A percentile compares a stretch with the other conserved stretches of the same genome.
phyloP scores from a whole-genome alignment of 2,113 vertebrate species.

The Hemiprocne comata region DNA sequence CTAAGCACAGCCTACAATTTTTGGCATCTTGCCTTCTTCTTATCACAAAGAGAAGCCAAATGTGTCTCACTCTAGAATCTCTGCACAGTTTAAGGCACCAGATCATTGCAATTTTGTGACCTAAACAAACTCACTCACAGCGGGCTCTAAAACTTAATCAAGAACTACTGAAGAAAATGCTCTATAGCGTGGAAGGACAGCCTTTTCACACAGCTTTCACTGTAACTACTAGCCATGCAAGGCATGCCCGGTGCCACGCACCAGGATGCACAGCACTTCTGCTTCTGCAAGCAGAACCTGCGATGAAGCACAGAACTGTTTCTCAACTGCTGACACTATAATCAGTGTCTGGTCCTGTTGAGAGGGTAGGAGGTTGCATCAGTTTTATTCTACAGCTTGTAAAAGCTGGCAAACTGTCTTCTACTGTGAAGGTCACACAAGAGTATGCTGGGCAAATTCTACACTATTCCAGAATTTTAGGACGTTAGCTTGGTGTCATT shows the following conservation, averaged over 20 bases:
- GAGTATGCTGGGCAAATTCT: background rate
- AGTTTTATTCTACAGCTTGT: background rate
- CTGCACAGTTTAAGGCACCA: background rate
- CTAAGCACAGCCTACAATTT: background rate
- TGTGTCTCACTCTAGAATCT: background rate
- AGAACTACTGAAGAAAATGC: background rate
- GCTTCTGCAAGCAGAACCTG: background rate
- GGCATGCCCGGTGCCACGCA: background rate
- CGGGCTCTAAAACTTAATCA: background rate
- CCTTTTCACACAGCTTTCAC: background rate
- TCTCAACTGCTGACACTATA: background rate
- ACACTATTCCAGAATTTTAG: background rate
- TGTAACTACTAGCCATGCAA: background rate
- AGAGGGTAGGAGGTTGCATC: background rate
- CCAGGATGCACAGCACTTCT: accelerated
- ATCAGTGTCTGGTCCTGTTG: background rate
- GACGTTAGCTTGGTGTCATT: accelerated
- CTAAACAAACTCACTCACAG: background rate
- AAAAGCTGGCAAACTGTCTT: background rate
- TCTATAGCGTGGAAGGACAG: background rate
- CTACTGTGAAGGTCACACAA: background rate
- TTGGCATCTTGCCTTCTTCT: background rate
- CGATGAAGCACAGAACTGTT: accelerated
- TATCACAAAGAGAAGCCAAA: background rate
- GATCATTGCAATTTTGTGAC: background rate